phyloP scores from a whole-genome alignment of 2,113 vertebrate species.

The Mola mola region DNA sequence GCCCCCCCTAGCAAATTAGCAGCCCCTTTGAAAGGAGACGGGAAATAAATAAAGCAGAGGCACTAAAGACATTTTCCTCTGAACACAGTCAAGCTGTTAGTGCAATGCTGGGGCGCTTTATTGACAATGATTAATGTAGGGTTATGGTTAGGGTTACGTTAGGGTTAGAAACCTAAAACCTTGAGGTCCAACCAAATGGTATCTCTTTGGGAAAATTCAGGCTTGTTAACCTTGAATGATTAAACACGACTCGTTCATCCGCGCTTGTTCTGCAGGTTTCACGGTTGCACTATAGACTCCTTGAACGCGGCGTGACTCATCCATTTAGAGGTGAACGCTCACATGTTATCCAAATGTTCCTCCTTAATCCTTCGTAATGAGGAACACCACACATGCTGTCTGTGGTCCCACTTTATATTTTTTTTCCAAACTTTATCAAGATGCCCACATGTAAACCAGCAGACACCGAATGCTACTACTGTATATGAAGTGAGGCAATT shows the following conservation, averaged over 20 bases:
- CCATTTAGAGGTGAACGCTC: slow-evolving; percentile 51
- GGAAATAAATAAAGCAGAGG: slow-evolving; percentile 6
- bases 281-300: neutral
- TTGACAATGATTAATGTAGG: no score
- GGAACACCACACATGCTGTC: slow-evolving; percentile 27
- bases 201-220: neutral
- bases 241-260: no score
- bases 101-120: no score
- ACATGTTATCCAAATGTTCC: slow-evolving; percentile 71
- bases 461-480: slow-evolving; percentile 48
- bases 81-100: neutral
- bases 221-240: neutral
- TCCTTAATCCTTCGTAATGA: slow-evolving; percentile 51
- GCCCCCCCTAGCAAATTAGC: neutral
- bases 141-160: no score
- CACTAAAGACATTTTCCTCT: neutral
- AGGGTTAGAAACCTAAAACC: no score
- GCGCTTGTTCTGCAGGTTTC: neutral
- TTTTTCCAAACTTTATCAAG: slow-evolving; percentile 62
- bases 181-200: neutral
- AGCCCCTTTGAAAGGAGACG: neutral
- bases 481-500: slow-evolving; percentile 58
- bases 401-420: slow-evolving; percentile 58
- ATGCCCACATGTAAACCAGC: slow-evolving; percentile 65
- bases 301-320: slow-evolving; percentile 20